These are phyloP conservation scores for Anoura caudifer DNA, from an alignment of 2,113 vertebrate species.

Conservation along the genomic window DNA sequence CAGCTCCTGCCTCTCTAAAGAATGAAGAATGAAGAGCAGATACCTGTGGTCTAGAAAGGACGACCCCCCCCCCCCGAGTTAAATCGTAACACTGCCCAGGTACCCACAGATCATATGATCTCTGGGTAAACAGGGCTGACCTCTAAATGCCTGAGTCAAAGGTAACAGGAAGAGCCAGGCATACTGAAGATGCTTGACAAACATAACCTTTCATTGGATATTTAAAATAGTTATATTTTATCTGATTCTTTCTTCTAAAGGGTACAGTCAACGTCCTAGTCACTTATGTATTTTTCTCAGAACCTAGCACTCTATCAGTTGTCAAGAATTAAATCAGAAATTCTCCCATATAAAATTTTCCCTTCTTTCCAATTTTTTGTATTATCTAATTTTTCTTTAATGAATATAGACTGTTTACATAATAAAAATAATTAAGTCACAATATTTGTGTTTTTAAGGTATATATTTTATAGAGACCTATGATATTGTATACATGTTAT, in stretches of 20 bases:
- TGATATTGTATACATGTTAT: neutral
- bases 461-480: neutral
- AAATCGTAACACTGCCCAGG: neutral
- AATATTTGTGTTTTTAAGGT: neutral
- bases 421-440: neutral
- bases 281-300: slow-evolving; percentile 9
- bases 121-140: neutral
- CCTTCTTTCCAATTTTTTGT: slow-evolving; percentile 14
- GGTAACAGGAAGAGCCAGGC: neutral
- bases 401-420: neutral
- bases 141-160: slow-evolving; percentile 37
- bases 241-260: neutral
- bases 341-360: neutral
- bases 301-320: neutral
- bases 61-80: neutral
- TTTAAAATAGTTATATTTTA: slow-evolving; percentile 27
- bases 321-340: slow-evolving; percentile 24
- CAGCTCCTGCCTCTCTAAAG: neutral
- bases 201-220: slow-evolving; percentile 6
- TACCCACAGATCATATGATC: neutral
- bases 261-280: neutral
- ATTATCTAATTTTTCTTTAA: slow-evolving; percentile 29
- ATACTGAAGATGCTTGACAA: neutral
- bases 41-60: neutral
- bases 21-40: slow-evolving; percentile 14